Percentiles rank a stretch among this genome's conserved stretches.
phyloP scores from a whole-genome alignment of 1,140 invertebrate species.

The Trichonephila inaurata region DNA sequence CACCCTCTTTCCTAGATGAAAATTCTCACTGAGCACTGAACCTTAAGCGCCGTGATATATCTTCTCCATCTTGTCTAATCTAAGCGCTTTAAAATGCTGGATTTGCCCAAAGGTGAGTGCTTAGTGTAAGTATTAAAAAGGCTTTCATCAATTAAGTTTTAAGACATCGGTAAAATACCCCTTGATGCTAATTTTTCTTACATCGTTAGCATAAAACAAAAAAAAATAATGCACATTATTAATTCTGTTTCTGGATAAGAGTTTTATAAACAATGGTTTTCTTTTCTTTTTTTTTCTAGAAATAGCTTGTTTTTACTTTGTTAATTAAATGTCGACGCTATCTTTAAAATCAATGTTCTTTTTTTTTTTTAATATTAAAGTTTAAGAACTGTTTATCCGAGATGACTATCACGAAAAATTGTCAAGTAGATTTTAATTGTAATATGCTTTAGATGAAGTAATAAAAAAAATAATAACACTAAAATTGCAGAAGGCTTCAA shows the following conservation, averaged over 20 bases:
- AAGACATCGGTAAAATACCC: neutral
- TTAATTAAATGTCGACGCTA: neutral
- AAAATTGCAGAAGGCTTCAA: too few species aligned
- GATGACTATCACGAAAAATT: too few species aligned
- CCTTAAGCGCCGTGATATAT: conserved; percentile 47
- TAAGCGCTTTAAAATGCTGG: neutral
- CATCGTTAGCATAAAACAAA: neutral
- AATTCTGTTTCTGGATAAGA: neutral
- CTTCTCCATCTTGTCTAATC: conserved; percentile 16
- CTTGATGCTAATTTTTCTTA: conserved; percentile 2
- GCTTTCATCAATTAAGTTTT: conserved; percentile 30
- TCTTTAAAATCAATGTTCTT: neutral
- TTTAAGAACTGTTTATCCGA: too few species aligned
- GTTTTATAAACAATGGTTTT: neutral
- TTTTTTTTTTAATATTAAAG: neutral
- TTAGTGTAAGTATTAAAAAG: neutral
- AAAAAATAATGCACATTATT: neutral
- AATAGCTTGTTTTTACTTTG: neutral
- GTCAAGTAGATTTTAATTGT: too few species aligned
- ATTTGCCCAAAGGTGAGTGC: neutral
- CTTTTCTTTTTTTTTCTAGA: neutral
- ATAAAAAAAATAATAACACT: too few species aligned
- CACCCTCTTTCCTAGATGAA: neutral
- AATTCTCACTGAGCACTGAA: conserved; percentile 4
- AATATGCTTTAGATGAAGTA: too few species aligned